Evolutionary conservation across 2,113 vertebrate species (phyloP), one percentile per base, ranked within the genome.

Genomic region (Notiomystis cincta): DNA sequence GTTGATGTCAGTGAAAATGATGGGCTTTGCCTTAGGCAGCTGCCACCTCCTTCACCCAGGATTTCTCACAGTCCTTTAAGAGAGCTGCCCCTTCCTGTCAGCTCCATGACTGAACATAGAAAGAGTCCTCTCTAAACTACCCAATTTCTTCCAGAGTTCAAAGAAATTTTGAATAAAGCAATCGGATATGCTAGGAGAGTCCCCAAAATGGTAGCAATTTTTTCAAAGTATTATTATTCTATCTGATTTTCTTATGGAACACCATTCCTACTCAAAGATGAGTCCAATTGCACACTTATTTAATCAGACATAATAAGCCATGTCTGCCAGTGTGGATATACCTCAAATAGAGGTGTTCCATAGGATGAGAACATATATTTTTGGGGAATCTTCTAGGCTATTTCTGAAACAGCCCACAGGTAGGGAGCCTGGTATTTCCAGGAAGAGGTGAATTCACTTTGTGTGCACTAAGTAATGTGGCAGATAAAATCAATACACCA

Each of bases 201-300:
- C 40, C 25, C 12, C 6, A 62, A 44, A 89, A 60, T 21, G 45
- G n/a, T 57, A 0, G 4, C 0, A 0, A 5, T 25, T 57, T 60
- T 81, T 31, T 20, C 44, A 42, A 76, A 8, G 5, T 50, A 58
- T 38, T 15, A 19, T 54, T 78, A 50, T 44, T 73, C 30, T 62
- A 31, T 25, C 24, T 12, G 2, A 15, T 85, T 79, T 91, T 82
- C 66, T 76, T 23, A 56, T 1, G 7, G 33, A 82, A 76, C 23
- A 53, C 4, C 21, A 21, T 6, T 88, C 37, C 50, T 31, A 83
- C 7, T 53, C 40, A 66, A 93, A 81, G 42, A 62, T 42, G 38
- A 81, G 18, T 22, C 47, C 53, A 92, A 65, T 3, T 17, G 11
- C 18, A 48, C 15, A n/a, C 25, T 57, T 80, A 48, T 4, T 79